These are phyloP conservation scores for Agrotis segetum DNA, from an alignment of 2,888 invertebrate genomes.

Conservation along the genomic window DNA sequence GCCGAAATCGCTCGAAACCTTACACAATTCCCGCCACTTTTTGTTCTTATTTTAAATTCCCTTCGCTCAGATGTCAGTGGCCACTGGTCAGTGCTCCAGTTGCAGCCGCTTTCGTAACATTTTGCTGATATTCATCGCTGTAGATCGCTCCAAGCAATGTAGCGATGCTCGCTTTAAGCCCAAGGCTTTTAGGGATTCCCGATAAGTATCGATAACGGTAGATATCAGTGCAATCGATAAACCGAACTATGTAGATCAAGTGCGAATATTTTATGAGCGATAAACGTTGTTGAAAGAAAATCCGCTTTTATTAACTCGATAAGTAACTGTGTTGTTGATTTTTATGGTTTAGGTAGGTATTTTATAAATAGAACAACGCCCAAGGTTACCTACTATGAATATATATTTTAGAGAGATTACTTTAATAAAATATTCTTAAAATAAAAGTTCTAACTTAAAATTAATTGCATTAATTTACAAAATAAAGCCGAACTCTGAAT, in stretches of 20 bases:
- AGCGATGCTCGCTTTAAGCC: conserved; percentile 50
- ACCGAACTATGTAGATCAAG: conserved; percentile 51
- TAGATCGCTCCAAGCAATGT: conserved; percentile 53
- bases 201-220: conserved; percentile 60
- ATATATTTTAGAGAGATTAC: conserved; percentile 10
- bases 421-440: conserved; percentile 7
- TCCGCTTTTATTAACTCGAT: conserved; percentile 34
- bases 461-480: conserved; percentile 4
- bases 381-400: conserved; percentile 14
- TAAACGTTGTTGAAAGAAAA: conserved; percentile 45
- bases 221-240: conserved; percentile 57
- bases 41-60: conserved; percentile 66
- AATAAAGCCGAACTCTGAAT: conserved; percentile 30
- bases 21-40: conserved; percentile 68
- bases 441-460: neutral
- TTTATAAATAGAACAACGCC: neutral
- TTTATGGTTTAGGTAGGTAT: neutral
- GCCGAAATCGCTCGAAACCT: conserved; percentile 67
- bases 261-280: conserved; percentile 55
- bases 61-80: conserved; percentile 62
- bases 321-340: conserved; percentile 1
- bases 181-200: conserved; percentile 60
- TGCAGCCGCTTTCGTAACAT: conserved; percentile 68
- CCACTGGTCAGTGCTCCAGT: conserved; percentile 69
- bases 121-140: conserved; percentile 66